Evolutionary conservation across 2,797 vertebrate genomes (phyloP), one percentile per base, ranked within the genome.

Genomic region (Protonibea diacanthus): DNA sequence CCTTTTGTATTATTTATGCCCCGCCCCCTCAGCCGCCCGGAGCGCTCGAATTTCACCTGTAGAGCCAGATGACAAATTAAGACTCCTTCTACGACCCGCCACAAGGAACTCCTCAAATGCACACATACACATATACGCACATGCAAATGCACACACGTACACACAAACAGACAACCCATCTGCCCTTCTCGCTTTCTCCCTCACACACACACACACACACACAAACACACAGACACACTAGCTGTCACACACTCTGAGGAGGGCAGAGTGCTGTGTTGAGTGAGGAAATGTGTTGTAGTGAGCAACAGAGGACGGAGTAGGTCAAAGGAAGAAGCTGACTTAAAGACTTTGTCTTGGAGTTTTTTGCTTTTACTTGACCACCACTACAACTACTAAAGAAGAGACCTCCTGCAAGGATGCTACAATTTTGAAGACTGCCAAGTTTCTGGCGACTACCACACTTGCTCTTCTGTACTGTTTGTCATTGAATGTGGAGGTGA

Each of bases 1-100:
- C 85, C 91, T 92, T 87, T 92, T 94, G 86, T 91, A 94, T 94
- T 94, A 94, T 94, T 94, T 84, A 94, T 94, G 89, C 91, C 87
- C 91, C 92, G 85, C 92, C 92, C 92, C 91, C 92, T 92, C 88
- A 75, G 89, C 53, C 33, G 53, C 86, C 62, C 71, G 59, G 72
- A 44, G 82, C 76, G 82, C 93, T 95, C 89, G 0, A 67, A 88
- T 94, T 95, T 94, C 93, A 93, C 89, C 92, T 92, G 89, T 91
- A 75, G 89, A 91, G 89, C 91, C 85, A 91, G 88, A 92, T 94
- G 92, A 95, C 94, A 94, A 95, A 95, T 95, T 94, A 95, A 95
- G 94, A 93, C 91, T 95, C 92, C 93, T 95, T 95, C 91, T 88
- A 89, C 81, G 48, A 85, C 73, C 53, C 14, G 74, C 56, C 76